Conservation (phyloP, 2,113 vertebrate species). For the Puffinus mauretanicus region DNA sequence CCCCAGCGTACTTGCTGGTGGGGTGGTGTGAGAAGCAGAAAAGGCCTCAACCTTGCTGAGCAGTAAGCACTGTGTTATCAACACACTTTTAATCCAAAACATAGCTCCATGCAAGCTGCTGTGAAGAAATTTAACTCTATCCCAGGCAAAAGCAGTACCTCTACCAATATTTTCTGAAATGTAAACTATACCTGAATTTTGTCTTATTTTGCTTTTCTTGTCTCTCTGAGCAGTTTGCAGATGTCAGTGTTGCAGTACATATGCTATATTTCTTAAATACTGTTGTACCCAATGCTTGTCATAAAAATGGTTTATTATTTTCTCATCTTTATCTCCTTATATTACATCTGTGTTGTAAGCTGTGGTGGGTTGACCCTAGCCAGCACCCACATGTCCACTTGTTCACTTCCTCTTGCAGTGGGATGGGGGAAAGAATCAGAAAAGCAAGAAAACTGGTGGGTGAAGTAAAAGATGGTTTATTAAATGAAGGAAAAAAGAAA, state of each 20-base stretch:
- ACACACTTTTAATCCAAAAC: background rate
- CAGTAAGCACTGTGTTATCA: background rate
- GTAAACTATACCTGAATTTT: background rate
- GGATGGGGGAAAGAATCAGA: background rate
- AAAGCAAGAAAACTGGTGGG: background rate
- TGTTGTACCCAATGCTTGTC: background rate
- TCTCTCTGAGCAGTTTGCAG: background rate
- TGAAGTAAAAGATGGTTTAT: background rate
- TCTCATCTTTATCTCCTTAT: background rate
- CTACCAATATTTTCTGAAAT: background rate
- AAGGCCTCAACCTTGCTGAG: background rate
- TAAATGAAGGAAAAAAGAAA: background rate
- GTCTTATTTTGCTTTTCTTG: background rate
- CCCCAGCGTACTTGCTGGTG: no score
- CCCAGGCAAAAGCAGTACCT: background rate
- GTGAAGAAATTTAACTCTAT: background rate
- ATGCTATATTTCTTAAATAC: background rate
- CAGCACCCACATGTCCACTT: background rate
- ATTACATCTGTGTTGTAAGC: background rate
- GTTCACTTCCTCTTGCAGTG: background rate
- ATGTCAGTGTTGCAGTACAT: background rate
- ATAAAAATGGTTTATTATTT: background rate
- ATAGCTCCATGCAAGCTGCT: no score
- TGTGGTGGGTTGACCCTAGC: background rate
- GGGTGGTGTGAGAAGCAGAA: no score